Evolutionary conservation across 2,888 invertebrate genomes (phyloP).

Genomic region (Rotaria sp.): DNA sequence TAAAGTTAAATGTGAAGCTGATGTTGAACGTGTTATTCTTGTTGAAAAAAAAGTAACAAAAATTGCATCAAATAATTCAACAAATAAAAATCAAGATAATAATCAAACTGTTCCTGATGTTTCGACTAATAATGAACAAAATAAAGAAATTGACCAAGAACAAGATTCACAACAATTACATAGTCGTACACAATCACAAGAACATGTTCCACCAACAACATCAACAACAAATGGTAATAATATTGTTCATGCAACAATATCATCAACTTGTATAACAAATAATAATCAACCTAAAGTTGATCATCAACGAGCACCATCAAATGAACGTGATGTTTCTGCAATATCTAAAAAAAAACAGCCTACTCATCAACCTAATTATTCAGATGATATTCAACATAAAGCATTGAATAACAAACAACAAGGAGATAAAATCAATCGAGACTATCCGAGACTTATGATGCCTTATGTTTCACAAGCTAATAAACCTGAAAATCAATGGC

Average conservation of each 20-base stretch:
- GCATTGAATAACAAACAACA: neutral
- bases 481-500: neutral
- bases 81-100: neutral
- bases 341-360: neutral
- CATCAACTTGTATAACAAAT: neutral
- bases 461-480: neutral
- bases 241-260: neutral
- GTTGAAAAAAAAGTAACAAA: slow-evolving; percentile 15
- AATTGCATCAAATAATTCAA: neutral
- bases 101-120: neutral
- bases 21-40: slow-evolving; percentile 28
- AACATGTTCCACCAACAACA: neutral
- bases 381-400: neutral
- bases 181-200: neutral
- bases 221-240: neutral
- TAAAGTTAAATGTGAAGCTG: slow-evolving; percentile 23
- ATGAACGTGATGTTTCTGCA: neutral
- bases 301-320: neutral
- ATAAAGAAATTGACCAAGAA: neutral
- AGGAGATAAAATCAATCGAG: neutral
- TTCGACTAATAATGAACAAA: neutral
- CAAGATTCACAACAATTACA: neutral
- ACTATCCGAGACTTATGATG: neutral
- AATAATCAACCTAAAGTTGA: slow-evolving; percentile 9
- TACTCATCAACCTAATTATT: neutral